Conservation (phyloP, 1,140 invertebrate species). For the Pseudomyrmex sp. region DNA sequence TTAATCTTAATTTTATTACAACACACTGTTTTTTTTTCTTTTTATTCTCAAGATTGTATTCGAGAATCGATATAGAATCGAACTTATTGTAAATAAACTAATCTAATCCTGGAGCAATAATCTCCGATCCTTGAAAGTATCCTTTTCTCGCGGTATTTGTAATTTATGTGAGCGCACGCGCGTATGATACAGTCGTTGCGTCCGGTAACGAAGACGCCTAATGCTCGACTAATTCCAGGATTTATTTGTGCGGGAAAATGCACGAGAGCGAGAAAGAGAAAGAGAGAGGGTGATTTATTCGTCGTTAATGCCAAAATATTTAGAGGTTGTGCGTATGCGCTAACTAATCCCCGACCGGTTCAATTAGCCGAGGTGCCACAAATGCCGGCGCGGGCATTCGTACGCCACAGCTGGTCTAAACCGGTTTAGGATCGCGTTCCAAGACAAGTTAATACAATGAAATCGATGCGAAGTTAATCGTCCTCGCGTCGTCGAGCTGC, state of each 20-base stretch:
- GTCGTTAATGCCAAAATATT: constrained; percentile 78
- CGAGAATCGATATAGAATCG: neutral
- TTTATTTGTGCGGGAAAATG: constrained; percentile 60
- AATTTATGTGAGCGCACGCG: constrained; percentile 25
- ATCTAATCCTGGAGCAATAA: neutral
- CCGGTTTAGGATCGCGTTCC: constrained; percentile 71
- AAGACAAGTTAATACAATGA: constrained; percentile 70
- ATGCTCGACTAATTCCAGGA: constrained; percentile 65
- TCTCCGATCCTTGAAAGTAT: neutral
- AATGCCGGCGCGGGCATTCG: constrained; percentile 42
- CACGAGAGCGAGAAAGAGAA: neutral
- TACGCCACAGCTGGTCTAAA: constrained; percentile 71
- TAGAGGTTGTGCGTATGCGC: constrained; percentile 70
- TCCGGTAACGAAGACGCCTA: constrained; percentile 46
- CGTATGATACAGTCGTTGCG: constrained; percentile 11
- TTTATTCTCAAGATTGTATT: no score
- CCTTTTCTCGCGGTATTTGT: neutral
- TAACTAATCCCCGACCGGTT: constrained; percentile 76
- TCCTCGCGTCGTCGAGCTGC: constrained; percentile 8
- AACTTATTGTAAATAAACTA: neutral
- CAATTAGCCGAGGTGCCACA: constrained; percentile 73
- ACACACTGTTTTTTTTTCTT: no score
- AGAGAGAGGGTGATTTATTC: constrained; percentile 68
- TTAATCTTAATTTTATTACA: no score
- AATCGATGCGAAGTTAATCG: constrained; percentile 76